Evolutionary conservation across 2,113 vertebrate species (phyloP), one percentile per base, ranked within the genome.

Genomic region (Hyperopisus bebe): DNA sequence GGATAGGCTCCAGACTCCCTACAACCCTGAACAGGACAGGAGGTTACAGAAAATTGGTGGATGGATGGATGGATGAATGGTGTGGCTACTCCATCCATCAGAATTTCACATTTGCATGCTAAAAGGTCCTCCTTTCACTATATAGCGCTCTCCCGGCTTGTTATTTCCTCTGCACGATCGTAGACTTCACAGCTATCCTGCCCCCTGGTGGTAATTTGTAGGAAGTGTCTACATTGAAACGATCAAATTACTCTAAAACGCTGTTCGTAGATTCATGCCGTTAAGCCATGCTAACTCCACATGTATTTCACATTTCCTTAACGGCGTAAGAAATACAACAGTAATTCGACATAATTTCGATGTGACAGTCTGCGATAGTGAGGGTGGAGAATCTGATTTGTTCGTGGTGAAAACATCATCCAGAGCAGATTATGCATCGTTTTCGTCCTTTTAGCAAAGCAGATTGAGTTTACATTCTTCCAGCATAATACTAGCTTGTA

Each of bases 361-460:
- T 90, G 70, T 82, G 90, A 91, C 90, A 90, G 91, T 91, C 88
- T 85, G 87, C 87, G 53, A 70, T 47, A 83, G 88, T 90, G 87
- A 87, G 83, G 8, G 24, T 84, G 87, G 55, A 86, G 66, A 89
- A 89, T 90, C 90, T 90, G 83, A 85, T 90, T 85, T 83, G 80
- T 89, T 86, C 90, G 91, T 91, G 92, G 90, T 89, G 90, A 50
- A 70, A 87, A 90, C 86, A 62, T 91, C 87, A 55, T 77, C 89
- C 53, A 91, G 84, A 77, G n/a, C 85, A 88, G 84, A 92, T 91
- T 90, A 91, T 85, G 91, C 91, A 77, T 90, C 88, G 15, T 91
- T 88, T 87, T 91, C 47, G 17, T 86, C 88, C 86, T 88, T 92
- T 88, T 92, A 24, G 82, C 86, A 89, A 89, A 74, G 35, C 10